Base-by-base conservation (phyloP, 1,140 invertebrate genomes). In the Psix sp. region DNA sequence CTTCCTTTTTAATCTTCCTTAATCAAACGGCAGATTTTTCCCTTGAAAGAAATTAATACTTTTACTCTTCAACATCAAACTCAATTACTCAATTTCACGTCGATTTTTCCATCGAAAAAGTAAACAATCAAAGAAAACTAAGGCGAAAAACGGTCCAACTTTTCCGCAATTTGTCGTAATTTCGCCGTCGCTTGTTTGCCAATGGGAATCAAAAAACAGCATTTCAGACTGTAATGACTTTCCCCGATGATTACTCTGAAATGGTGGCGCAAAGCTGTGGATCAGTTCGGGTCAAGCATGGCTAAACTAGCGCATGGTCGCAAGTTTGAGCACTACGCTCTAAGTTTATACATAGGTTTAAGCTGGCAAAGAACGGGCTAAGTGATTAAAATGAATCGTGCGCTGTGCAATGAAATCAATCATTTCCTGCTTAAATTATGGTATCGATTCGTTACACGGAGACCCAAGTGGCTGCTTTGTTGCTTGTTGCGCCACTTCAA, bases 331-430 rank as follows among this genome's bases (percentile, higher is more conserved):
- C 11, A 52, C 3, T 52, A 24, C 3, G 7, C 3, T 24, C 21
- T 24, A 24, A 4, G 7, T 24, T 4, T 24, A 24, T 4, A 24
- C 21, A 24, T 24, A 24, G 3, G 7, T 24, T 11, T 56, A 72
- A 72, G 59, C 59, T 52, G 68, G 52, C 65, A 59, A 65, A 49
- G 68, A 57, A 54, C 68, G 46, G 39, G 7, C 21, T 4, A 42
- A 49, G 52, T 38, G 59, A 72, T 72, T 65, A 39, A 46, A 16
- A n/a, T n/a, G 56, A 71, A 62, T 33, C 42, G 31, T 29, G 10
- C 38, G 26, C n/a, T 6, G 14, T 17, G 29, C 29, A 51, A 65
- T 49, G 45, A 33, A 52, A 63, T 59, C 68, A 52, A 56, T 65
- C 45, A 52, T 59, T 72, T 26, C 16, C 46, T 52, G 11, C 40